Evolutionary conservation across 2,797 vertebrate genomes (phyloP), one percentile per base, ranked within the genome.

Genomic region (Scomberomorus guttatus): DNA sequence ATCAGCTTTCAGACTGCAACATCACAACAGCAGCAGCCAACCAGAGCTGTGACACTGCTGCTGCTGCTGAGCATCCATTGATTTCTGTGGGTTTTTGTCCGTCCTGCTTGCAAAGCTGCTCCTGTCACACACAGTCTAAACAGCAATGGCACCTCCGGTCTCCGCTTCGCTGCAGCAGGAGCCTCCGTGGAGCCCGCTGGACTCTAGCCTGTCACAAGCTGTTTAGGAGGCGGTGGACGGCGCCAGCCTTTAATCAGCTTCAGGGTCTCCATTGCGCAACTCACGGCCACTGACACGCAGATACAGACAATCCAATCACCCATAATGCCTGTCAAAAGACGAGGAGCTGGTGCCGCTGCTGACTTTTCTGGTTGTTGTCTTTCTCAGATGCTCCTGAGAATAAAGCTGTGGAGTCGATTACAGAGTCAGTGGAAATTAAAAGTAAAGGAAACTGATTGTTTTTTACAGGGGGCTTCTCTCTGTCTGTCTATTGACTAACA

Each of bases 221-320:
- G 88, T 93, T 92, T 91, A 90, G 87, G 80, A 81, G 66, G 79
- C 32, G 22, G 75, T 18, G 67, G 61, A 24, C 15, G 77, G 80
- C 75, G 77, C 66, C 78, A 37, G 76, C 75, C 87, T 81, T 82
- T 93, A 93, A 93, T 94, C 90, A 90, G 90, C 90, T 88, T 75
- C 88, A 77, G 87, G 88, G 90, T 92, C 77, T 90, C 76, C 54
- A 48, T 76, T 60, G 77, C 57, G 72, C 72, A 59, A 76, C 59
- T 87, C 83, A 81, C 51, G 37, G 70, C 65, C 44, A 7, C 86
- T 68, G 79, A 91, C 90, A 89, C 68, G 72, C 76, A 89, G 82
- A 88, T 90, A 91, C 92, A 90, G 91, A 92, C 89, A 90, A 89
- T 90, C 89, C 87, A 93, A 92, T 94, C 90, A 86, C 66, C 72